These are phyloP conservation scores for Philypnodon macrostomus DNA, from an alignment of 2,797 vertebrate genomes.

Conservation along the genomic window DNA sequence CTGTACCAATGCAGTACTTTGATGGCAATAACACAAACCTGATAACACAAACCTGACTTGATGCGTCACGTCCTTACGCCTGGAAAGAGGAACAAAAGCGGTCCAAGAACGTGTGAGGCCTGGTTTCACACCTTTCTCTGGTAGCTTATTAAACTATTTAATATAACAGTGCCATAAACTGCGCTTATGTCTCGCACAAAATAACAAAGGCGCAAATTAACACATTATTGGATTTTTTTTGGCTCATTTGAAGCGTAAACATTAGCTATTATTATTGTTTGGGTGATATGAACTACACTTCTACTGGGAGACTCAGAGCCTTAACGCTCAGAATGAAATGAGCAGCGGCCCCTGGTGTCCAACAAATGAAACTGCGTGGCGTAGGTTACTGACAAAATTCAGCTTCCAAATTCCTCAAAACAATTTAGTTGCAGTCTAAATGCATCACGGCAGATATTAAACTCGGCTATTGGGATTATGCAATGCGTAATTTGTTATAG, in stretches of 20 bases:
- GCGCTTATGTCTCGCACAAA: not conserved
- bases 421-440: conserved; percentile 17
- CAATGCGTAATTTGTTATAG: no score
- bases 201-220: not conserved
- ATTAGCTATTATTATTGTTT: conserved; percentile 8
- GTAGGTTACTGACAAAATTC: not conserved
- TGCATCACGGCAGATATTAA: not conserved
- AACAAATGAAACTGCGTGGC: not conserved
- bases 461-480: no score
- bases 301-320: not conserved
- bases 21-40: not conserved
- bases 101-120: not conserved
- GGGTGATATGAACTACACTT: not conserved
- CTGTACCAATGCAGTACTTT: no score
- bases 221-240: conserved; percentile 9
- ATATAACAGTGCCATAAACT: not conserved
- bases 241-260: conserved; percentile 10
- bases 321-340: conserved; percentile 50
- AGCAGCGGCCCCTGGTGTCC: conserved; percentile 66
- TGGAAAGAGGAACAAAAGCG: not conserved
- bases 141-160: not conserved
- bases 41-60: not conserved
- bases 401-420: conserved; percentile 29
- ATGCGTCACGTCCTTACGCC: not conserved
- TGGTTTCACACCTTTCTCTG: not conserved